These are phyloP conservation scores for Cephus pygmeus DNA, from an alignment of 2,888 invertebrate species.

Conservation along the genomic window DNA sequence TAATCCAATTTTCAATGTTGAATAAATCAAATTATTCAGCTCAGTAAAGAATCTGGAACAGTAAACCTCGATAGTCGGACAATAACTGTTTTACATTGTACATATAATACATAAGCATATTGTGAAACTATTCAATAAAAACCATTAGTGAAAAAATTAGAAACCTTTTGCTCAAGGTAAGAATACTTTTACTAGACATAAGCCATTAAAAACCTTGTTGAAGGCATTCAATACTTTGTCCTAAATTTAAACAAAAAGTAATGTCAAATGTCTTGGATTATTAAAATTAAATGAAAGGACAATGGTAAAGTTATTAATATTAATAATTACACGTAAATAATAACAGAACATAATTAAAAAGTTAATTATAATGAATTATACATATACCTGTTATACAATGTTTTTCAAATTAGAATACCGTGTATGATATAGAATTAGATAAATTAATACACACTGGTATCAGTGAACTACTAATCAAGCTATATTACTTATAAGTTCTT, in stretches of 20 bases:
- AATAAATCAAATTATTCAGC: neutral
- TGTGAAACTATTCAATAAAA: slow-evolving; percentile 4
- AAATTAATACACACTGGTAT: neutral
- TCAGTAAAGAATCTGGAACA: neutral
- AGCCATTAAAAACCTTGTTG: neutral
- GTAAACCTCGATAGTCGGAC: neutral
- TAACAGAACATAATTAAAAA: neutral
- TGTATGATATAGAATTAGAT: neutral
- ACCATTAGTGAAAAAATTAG: slow-evolving; percentile 15
- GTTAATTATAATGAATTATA: neutral
- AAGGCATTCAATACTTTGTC: neutral
- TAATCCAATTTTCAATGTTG: neutral
- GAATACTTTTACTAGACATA: neutral
- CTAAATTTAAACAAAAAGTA: neutral
- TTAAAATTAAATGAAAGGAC: neutral
- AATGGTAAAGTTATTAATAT: neutral
- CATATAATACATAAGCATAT: neutral
- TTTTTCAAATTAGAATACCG: neutral
- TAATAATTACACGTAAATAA: neutral
- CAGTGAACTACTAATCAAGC: neutral
- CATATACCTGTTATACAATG: neutral
- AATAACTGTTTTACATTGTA: neutral
- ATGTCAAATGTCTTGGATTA: neutral
- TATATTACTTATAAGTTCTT: no score
- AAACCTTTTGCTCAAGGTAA: slow-evolving; percentile 26